Evolutionary conservation across 2,888 invertebrate genomes (phyloP), one percentile per base, ranked within the genome.

Genomic region (Deilephila elpenor): DNA sequence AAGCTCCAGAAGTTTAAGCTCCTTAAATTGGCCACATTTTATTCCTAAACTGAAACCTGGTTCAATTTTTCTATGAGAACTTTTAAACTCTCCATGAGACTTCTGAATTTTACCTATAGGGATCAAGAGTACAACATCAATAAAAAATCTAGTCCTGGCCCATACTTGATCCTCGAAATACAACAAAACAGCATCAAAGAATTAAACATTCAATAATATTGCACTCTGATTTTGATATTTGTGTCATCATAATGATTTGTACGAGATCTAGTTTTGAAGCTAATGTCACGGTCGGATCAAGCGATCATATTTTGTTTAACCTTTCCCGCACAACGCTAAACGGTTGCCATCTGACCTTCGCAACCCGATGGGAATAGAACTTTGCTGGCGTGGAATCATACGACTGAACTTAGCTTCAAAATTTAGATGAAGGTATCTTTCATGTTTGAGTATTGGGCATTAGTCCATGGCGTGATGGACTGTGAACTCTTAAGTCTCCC

Each of bases 311-410:
- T 67, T 51, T 67, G 67, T 67, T 6, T 25, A 51, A 67, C 67
- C 67, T 67, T 67, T 67, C 67, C 64, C 67, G 25, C 67, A 51
- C 25, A 67, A 67, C 67, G 51, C 67, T 67, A 67, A 67, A 51
- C 67, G 67, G 67, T 25, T 67, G 67, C 51, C 25, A 67, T 67
- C 67, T 67, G 67, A 67, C 67, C 67, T 67, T 51, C 67, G 25
- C 51, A 67, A 67, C 67, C 67, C 67, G 44, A 51, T 67, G 67
- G 67, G 67, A 67, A 67, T 44, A 20, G 64, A 25, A 25, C 37
- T 62, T 29, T 67, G 19, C 17, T 25, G 44, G 5, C 37, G 11
- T n/a, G 20, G 67, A 20, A 14, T 25, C 44, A 67, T 51, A 67
- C 67, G 44, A 67, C 44, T 51, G 44, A 64, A 67, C 51, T 67